phyloP scores from a whole-genome alignment of 2,888 invertebrate genomes.

The Napeogenes inachia region DNA sequence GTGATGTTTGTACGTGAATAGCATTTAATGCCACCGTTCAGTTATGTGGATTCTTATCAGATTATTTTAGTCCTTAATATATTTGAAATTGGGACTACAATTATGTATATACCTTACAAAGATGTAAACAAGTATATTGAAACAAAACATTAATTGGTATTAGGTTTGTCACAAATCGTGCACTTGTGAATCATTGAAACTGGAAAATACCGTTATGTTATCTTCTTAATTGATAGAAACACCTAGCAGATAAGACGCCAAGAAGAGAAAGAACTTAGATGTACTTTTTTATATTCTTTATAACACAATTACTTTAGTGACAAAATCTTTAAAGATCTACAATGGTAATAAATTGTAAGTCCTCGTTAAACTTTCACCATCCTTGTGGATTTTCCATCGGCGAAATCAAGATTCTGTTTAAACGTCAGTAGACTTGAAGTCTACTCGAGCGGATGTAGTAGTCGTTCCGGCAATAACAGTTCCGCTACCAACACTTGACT shows the following conservation, averaged over 20 bases:
- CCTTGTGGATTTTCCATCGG: not conserved
- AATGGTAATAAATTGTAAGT: not conserved
- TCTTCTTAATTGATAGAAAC: too few species aligned
- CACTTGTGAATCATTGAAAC: not conserved
- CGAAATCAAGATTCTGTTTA: slow-evolving; percentile 20
- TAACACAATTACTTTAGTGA: too few species aligned
- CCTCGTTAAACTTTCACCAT: not conserved
- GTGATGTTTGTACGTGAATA: slow-evolving; percentile 34
- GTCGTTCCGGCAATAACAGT: slow-evolving; percentile 75
- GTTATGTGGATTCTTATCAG: slow-evolving; percentile 21
- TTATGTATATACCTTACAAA: not conserved
- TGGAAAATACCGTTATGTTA: too few species aligned
- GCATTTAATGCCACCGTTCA: slow-evolving; percentile 30
- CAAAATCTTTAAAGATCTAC: too few species aligned
- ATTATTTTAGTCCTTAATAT: slow-evolving; percentile 9
- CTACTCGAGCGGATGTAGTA: slow-evolving; percentile 68
- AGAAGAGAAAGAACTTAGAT: too few species aligned
- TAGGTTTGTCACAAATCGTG: not conserved
- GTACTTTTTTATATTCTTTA: too few species aligned
- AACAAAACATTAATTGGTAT: not conserved
- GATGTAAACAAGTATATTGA: not conserved
- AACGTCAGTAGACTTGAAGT: slow-evolving; percentile 58
- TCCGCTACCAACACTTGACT: slow-evolving; percentile 72
- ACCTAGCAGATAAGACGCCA: too few species aligned
- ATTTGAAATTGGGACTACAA: not conserved